phyloP scores from a whole-genome alignment of 1,140 invertebrate genomes.

The Lordiphosa clarofinis region DNA sequence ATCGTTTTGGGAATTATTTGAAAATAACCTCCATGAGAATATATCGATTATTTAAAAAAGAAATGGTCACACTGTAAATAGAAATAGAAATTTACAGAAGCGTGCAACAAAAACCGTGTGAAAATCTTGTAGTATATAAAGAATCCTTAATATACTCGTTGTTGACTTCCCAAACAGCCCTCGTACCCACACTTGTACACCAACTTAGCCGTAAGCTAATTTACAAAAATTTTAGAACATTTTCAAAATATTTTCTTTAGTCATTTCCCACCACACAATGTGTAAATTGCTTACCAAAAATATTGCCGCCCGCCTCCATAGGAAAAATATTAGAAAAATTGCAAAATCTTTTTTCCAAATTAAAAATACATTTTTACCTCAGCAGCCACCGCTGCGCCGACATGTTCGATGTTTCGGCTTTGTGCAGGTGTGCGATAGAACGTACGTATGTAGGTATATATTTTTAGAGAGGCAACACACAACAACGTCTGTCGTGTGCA shows the following conservation, averaged over 20 bases:
- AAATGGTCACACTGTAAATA: too few species aligned
- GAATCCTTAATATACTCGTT: too few species aligned
- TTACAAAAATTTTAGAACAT: background rate
- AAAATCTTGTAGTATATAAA: too few species aligned
- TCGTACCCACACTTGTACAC: background rate
- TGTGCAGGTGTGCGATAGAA: constrained; percentile 65
- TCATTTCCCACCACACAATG: constrained; percentile 42
- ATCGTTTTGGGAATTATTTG: too few species aligned
- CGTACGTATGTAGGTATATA: constrained; percentile 32
- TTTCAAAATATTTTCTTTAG: constrained; percentile 28
- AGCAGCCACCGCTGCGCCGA: constrained; percentile 19
- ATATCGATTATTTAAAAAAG: too few species aligned
- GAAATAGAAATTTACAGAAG: too few species aligned
- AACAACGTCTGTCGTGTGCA: constrained; percentile 40
- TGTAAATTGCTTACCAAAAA: constrained; percentile 67
- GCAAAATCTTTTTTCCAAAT: constrained; percentile 69
- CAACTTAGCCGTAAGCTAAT: too few species aligned
- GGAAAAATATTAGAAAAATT: constrained; percentile 38
- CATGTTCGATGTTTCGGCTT: constrained; percentile 3
- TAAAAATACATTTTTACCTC: constrained; percentile 76
- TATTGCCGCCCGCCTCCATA: constrained; percentile 32
- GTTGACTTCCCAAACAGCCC: constrained; percentile 1
- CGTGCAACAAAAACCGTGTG: too few species aligned
- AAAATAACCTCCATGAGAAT: too few species aligned
- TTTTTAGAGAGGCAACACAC: constrained; percentile 46